Evolutionary conservation across 2,888 invertebrate species (phyloP), one percentile per base, ranked within the genome.

Genomic region (Eugnorisma glareosa): DNA sequence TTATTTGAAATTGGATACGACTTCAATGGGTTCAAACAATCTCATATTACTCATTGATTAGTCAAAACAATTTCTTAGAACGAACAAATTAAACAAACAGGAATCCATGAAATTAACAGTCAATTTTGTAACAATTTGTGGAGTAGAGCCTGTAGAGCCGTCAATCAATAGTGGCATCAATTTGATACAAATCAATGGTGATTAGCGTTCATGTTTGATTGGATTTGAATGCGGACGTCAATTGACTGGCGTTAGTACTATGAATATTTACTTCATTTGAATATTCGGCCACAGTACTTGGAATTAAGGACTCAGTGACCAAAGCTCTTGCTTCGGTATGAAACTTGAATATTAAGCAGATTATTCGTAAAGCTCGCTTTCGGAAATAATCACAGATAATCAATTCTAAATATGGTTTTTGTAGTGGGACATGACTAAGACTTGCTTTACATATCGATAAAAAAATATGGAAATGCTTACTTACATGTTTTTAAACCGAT

Each of bases 131-230:
- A 59, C 35, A 67, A 76, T 67, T 77, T 48, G 66, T 54, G 57
- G 18, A 66, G 31, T 45, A 31, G 31, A 48, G 31, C 63, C 64
- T 61, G 31, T 45, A 31, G 31, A 48, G 31, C 63, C 64, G 43
- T 75, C 74, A 64, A 48, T 78, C 81, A 70, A 64, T 71, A 75
- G 40, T 54, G 68, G n/a, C 82, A 82, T 73, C 73, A 73, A 84
- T 85, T 81, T 73, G 77, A 77, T 79, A 84, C 80, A 81, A 88
- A 84, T 82, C 77, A 75, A 67, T 63, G 51, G 77, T 85, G 77
- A 89, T 89, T 85, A 89, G 81, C 75, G 69, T 81, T 80, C 74
- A 82, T 79, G 82, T 87, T 83, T 85, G 82, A 86, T 87, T 89
- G 76, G 69, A 75, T 88, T 86, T 88, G 83, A 81, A 88, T 81